Conservation (phyloP, 2,113 vertebrate genomes). For the Acrocephalus arundinaceus region DNA sequence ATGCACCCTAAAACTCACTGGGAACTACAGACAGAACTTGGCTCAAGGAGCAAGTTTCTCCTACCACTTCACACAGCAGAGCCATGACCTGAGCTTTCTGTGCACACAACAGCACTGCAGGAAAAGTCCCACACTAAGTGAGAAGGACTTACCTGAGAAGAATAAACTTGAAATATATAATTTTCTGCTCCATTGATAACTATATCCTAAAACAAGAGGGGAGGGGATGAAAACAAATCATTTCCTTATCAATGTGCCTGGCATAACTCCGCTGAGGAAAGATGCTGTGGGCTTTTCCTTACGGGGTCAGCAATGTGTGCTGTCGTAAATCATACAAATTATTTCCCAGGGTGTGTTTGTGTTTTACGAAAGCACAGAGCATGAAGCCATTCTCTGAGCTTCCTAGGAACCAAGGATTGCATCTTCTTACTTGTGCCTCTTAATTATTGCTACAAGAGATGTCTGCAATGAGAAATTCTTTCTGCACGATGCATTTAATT, state of each 20-base stretch:
- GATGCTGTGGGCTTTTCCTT: background rate
- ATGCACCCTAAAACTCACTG: background rate
- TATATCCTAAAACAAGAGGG: background rate
- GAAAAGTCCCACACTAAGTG: background rate
- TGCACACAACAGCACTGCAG: background rate
- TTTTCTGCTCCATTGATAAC: background rate
- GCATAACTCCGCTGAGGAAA: background rate
- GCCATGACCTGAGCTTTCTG: background rate
- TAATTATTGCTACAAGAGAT: background rate
- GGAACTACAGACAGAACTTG: background rate
- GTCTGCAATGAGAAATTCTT: background rate
- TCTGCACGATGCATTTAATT: background rate
- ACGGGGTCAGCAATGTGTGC: background rate
- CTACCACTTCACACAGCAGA: background rate
- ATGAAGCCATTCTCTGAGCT: background rate
- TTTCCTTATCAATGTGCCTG: background rate
- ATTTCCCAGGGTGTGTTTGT: background rate
- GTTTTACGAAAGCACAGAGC: background rate
- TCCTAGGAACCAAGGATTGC: background rate
- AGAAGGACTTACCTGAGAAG: background rate
- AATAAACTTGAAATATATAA: background rate
- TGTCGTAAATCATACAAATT: rapidly evolving
- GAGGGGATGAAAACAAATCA: background rate
- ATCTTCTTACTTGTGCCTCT: background rate
- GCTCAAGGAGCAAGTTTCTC: background rate